A percentile compares a stretch with the other conserved stretches of the same genome.
Conservation (phyloP, 2,888 invertebrate genomes). For the Drosophila testacea region DNA sequence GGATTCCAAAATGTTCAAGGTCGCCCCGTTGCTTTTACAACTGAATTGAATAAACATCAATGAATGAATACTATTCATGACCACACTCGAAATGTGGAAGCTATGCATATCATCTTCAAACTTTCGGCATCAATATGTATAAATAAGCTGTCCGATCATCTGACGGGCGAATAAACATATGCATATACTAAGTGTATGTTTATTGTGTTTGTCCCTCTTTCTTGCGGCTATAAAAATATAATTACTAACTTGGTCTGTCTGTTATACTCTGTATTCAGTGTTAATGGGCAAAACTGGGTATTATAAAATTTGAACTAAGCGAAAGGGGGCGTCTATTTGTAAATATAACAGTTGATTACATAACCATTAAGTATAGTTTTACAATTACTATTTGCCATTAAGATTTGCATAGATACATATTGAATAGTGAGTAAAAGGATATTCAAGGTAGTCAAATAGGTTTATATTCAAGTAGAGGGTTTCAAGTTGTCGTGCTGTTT, state of each 20-base stretch:
- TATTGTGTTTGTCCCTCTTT: constrained; percentile 4
- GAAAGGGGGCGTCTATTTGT: background rate
- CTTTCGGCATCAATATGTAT: constrained; percentile 3
- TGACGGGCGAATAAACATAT: constrained; percentile 15
- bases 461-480: no score
- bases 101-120: constrained; percentile 6
- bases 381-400: no score
- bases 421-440: no score
- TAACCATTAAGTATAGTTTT: no score
- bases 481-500: no score
- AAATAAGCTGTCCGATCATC: constrained; percentile 17
- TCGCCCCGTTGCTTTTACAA: constrained; percentile 31
- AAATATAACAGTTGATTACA: no score
- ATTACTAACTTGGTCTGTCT: constrained; percentile 7
- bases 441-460: no score
- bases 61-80: constrained; percentile 41
- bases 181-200: background rate
- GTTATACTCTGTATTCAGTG: background rate
- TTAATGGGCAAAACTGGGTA: no score
- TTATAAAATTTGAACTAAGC: background rate
- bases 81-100: constrained; percentile 35
- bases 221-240: constrained; percentile 6
- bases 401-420: no score
- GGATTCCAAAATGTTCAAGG: constrained; percentile 48
- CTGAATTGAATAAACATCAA: constrained; percentile 42